These are phyloP conservation scores for Piscicola geometra DNA, from an alignment of 2,888 invertebrate species.

Conservation along the genomic window DNA sequence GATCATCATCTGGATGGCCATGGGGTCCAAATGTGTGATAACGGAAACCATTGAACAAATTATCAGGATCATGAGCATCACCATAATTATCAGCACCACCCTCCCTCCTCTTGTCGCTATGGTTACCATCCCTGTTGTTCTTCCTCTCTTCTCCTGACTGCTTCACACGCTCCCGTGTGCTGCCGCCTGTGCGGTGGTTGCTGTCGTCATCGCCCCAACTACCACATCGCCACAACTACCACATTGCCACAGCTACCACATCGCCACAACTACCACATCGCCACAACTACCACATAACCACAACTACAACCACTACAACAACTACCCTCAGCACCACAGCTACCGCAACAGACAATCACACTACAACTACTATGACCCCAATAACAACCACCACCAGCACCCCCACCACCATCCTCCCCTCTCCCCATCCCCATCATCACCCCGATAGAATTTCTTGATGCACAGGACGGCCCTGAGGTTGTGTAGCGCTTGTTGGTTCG, in stretches of 20 bases:
- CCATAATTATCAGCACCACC: neutral
- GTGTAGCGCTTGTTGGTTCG: conserved; percentile 48
- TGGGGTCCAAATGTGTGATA: too few species aligned
- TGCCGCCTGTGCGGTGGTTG: neutral
- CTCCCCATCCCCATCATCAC: neutral
- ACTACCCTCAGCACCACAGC: neutral
- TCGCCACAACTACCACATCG: neutral
- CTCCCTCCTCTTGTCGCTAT: neutral
- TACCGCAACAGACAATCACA: neutral
- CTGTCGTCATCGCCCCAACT: neutral
- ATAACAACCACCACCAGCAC: neutral
- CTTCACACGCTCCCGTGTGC: too few species aligned
- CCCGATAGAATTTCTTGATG: conserved; percentile 48
- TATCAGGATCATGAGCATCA: neutral
- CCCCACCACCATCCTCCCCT: neutral
- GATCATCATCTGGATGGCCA: too few species aligned
- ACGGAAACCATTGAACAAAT: too few species aligned
- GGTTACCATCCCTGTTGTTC: too few species aligned
- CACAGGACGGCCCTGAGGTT: conserved; percentile 52
- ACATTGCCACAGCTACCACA: neutral
- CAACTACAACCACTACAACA: neutral
- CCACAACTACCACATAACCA: neutral
- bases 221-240: neutral
- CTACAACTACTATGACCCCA: neutral
- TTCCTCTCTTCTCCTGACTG: neutral